Evolutionary conservation across 2,888 invertebrate species (phyloP).

Genomic region (Buathra laborator): DNA sequence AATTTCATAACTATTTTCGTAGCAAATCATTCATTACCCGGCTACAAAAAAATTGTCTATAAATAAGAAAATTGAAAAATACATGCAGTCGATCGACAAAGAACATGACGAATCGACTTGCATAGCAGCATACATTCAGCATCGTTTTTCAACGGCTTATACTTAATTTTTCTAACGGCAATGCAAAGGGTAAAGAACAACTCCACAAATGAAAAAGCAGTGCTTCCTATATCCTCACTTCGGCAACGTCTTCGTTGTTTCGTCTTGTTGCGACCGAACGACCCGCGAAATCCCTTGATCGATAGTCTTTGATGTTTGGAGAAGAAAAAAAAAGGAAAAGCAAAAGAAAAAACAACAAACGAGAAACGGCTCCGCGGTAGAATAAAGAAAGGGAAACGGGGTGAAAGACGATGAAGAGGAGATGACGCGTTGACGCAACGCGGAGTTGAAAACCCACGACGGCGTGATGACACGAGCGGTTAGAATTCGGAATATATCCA

Average conservation of each 20-base stretch:
- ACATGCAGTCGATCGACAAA: no score
- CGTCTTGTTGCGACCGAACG: slow-evolving; percentile 38
- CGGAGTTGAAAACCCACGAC: slow-evolving; percentile 31
- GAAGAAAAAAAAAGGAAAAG: slow-evolving; percentile 31
- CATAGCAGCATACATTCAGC: background rate
- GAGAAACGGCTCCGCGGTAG: background rate
- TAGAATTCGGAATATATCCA: slow-evolving; percentile 27
- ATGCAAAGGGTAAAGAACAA: background rate
- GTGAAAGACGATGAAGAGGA: slow-evolving; percentile 12
- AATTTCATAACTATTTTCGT: background rate
- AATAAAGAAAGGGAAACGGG: slow-evolving; percentile 4
- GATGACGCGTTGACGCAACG: slow-evolving; percentile 41
- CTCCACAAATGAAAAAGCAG: background rate
- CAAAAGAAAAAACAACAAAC: slow-evolving; percentile 28
- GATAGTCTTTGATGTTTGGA: slow-evolving; percentile 55
- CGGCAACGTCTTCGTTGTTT: background rate
- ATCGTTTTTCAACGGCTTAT: slow-evolving; percentile 24
- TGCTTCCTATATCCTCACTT: slow-evolving; percentile 2
- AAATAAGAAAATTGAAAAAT: no score
- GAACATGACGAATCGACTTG: no score
- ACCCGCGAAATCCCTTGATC: slow-evolving; percentile 57
- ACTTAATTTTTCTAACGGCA: slow-evolving; percentile 21
- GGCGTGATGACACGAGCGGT: slow-evolving; percentile 36
- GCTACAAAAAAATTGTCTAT: no score
- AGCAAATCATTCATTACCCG: no score